phyloP scores from a whole-genome alignment of 2,888 invertebrate species.

The Troilus luridus region DNA sequence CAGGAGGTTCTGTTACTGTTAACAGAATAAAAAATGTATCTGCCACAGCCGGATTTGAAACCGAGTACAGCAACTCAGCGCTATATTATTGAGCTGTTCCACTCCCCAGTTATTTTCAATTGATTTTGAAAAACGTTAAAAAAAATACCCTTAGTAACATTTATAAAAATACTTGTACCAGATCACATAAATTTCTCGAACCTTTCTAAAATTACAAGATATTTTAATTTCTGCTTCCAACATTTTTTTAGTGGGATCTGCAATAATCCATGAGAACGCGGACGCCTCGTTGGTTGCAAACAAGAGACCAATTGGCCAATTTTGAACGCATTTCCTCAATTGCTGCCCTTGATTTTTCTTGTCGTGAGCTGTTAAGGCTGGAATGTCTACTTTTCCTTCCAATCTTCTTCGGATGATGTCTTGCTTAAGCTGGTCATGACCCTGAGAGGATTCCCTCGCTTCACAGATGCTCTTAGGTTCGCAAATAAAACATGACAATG shows the following conservation, averaged over 20 bases:
- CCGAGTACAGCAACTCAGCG: too few species aligned
- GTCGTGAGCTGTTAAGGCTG: not conserved
- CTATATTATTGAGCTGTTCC: too few species aligned
- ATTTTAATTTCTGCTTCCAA: too few species aligned
- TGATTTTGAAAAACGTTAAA: too few species aligned
- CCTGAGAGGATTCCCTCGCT: not conserved
- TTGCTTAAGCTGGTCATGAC: not conserved
- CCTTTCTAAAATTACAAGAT: too few species aligned
- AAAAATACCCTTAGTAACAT: too few species aligned
- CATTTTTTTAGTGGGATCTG: not conserved
- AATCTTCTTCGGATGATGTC: not conserved
- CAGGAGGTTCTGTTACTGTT: too few species aligned
- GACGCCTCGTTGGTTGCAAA: not conserved
- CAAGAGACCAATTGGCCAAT: slow-evolving; percentile 16
- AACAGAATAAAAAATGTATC: too few species aligned
- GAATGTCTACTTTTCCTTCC: not conserved
- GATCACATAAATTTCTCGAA: too few species aligned
- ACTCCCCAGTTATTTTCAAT: too few species aligned
- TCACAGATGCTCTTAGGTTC: not conserved
- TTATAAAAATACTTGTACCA: too few species aligned
- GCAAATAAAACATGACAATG: not conserved
- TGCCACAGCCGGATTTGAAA: too few species aligned
- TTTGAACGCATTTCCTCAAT: slow-evolving; percentile 6
- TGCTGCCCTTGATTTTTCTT: not conserved
- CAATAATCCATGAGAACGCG: not conserved